Evolutionary conservation across 2,113 vertebrate species (phyloP), one percentile per base, ranked within the genome.

Genomic region (Tragelaphus imberbis): DNA sequence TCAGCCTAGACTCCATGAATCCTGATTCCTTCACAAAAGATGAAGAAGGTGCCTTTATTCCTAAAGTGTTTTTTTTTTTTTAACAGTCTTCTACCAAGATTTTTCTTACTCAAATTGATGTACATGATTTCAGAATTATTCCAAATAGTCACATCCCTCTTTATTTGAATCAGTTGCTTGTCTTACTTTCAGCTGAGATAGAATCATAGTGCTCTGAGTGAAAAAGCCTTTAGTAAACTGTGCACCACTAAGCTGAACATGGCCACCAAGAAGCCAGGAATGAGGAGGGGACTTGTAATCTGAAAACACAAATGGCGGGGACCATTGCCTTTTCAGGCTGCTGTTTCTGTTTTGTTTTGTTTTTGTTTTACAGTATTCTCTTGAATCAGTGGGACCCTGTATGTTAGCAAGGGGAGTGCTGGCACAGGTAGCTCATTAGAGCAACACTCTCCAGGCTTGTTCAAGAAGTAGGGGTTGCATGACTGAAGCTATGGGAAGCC

Each of bases 11-110:
- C n/a, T 40, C 82, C 6, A 0, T 27, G 53, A 91, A 79, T 65
- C 56, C 58, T 27, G 17, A 65, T 88, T 88, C 55, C 51, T 95
- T 90, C 77, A 89, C 59, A 33, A 65, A 84, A 88, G 36, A 85
- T 53, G 47, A 63, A 56, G 33, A 68, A 56, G 44, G 3, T 21
- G 17, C 68, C 77, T 86, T 53, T 89, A 59, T 89, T 87, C 94
- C 85, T 71, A 2, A 95, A 81, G 33, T 56, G 88, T 44, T 85
- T 12, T 84, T 91, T 25, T 49, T 49, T 49, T 88, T 90, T 59
- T 88, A 27, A 33, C 30, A 65, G 2, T 33, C 36, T 55, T 63
- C 44, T 90, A 5, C 77, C 14, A 68, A 90, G n/a, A 71, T 49
- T 17, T 7, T 19, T 75, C 81, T 49, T 77, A 61, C 23, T 65